These are phyloP conservation scores for Heliconius eleuchia DNA, from an alignment of 1,140 invertebrate genomes.

Conservation along the genomic window DNA sequence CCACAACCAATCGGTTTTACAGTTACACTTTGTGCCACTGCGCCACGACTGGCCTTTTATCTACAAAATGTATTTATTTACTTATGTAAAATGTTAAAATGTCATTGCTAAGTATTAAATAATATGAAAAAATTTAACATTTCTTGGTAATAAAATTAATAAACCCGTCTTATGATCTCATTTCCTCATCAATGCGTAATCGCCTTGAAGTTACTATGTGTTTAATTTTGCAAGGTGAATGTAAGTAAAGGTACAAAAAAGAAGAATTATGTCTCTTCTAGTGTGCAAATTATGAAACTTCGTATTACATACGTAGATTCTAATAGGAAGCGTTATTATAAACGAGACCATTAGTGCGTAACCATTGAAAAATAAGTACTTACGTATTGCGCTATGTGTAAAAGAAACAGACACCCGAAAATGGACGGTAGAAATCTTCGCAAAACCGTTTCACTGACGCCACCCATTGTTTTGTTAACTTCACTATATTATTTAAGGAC, in stretches of 20 bases:
- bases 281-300: background rate
- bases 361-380: conserved; percentile 54
- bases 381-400: conserved; percentile 62
- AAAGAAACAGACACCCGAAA: conserved; percentile 56
- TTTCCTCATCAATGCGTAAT: conserved; percentile 42
- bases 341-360: conserved; percentile 39
- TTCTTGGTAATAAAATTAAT: background rate
- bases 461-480: conserved; percentile 55
- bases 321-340: background rate
- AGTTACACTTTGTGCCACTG: too few species aligned
- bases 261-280: background rate
- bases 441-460: conserved; percentile 43
- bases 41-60: too few species aligned
- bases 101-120: background rate
- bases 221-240: conserved; percentile 44
- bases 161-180: conserved; percentile 38
- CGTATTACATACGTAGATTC: background rate
- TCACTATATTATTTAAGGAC: conserved; percentile 41
- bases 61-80: background rate
- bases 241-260: conserved; percentile 39
- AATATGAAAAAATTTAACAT: background rate
- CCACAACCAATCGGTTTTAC: too few species aligned
- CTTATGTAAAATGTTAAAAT: background rate
- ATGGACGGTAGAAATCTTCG: conserved; percentile 52
- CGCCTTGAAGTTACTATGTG: conserved; percentile 36